Evolutionary conservation across 2,797 vertebrate species (phyloP).

Genomic region (Coilia nasus): DNA sequence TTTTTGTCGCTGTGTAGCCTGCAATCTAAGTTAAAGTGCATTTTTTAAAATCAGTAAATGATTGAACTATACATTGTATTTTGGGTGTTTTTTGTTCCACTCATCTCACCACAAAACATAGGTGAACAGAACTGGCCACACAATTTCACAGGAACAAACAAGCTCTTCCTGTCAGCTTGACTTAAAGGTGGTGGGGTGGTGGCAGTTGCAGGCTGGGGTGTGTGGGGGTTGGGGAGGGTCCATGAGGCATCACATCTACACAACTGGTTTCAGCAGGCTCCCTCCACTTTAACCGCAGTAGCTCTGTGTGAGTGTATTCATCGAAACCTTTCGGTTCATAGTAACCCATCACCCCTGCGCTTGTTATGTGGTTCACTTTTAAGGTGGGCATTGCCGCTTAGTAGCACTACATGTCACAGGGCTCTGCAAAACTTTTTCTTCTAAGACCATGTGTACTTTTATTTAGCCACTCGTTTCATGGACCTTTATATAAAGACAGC

Average conservation of each 20-base stretch:
- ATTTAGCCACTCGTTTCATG: neutral
- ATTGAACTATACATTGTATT: neutral
- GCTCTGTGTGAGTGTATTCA: neutral
- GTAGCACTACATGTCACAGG: neutral
- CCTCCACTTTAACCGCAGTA: neutral
- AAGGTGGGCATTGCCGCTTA: neutral
- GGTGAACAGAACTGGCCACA: neutral
- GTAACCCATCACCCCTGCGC: neutral
- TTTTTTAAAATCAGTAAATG: neutral
- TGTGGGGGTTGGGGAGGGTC: too few relatives aligned
- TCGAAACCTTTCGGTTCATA: neutral
- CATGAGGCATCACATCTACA: neutral
- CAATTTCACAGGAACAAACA: constrained; percentile 14
- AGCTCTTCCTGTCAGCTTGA: neutral
- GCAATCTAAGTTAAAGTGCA: neutral
- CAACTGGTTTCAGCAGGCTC: neutral
- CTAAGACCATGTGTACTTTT: neutral
- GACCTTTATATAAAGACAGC: too few relatives aligned
- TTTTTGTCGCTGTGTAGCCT: neutral
- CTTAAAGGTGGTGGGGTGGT: neutral
- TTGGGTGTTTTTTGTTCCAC: neutral
- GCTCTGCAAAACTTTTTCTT: neutral
- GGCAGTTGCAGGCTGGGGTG: too few relatives aligned
- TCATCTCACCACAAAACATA: neutral
- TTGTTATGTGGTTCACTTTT: neutral